Conservation (phyloP, 1,140 invertebrate genomes). For the Procambarus clarkii region DNA sequence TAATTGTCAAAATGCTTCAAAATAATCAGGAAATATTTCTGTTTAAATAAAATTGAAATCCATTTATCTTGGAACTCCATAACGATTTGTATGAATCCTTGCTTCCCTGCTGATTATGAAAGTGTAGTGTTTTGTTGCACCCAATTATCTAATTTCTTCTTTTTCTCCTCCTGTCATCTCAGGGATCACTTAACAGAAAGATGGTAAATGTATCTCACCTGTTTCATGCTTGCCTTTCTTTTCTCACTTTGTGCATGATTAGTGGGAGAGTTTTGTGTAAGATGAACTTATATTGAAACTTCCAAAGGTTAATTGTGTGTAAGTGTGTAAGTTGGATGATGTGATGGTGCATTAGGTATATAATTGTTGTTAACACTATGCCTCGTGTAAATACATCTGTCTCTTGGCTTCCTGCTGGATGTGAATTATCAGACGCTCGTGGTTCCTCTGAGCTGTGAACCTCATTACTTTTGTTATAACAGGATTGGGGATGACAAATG, state of each 20-base stretch:
- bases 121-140: not conserved
- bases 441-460: not conserved
- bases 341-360: not conserved
- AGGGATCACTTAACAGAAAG: slow-evolving; percentile 57
- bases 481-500: not conserved
- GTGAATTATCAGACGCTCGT: not conserved
- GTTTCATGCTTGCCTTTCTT: slow-evolving; percentile 31
- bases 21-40: not conserved
- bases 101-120: not conserved
- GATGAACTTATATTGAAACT: not conserved
- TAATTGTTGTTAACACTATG: not conserved
- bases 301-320: no score
- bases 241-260: not conserved
- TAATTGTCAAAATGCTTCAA: not conserved
- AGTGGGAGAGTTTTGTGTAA: slow-evolving; percentile 32
- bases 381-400: not conserved
- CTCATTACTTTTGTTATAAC: not conserved
- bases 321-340: no score
- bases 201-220: slow-evolving; percentile 47
- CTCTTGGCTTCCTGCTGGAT: not conserved
- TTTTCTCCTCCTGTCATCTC: slow-evolving; percentile 50
- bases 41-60: not conserved
- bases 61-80: not conserved
- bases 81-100: not conserved
- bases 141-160: slow-evolving; percentile 31